Evolutionary conservation across 1,140 invertebrate genomes (phyloP).

Genomic region (Drosophila santomea): DNA sequence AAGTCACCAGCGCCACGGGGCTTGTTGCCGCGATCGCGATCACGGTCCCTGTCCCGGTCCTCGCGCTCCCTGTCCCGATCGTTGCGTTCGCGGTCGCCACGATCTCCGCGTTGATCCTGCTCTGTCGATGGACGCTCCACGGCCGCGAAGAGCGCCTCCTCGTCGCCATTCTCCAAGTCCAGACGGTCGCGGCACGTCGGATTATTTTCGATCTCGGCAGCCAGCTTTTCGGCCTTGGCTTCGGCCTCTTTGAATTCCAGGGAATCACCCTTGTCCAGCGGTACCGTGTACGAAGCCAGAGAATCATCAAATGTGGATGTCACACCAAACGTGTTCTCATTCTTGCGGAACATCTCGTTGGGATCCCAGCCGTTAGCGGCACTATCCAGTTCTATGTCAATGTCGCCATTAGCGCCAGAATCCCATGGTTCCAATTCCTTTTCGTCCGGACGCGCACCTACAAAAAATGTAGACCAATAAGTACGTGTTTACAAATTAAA

Average conservation of each 20-base stretch:
- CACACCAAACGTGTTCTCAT: slow-evolving; percentile 95
- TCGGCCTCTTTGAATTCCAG: slow-evolving; percentile 94
- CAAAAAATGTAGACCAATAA: background rate
- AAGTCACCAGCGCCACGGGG: slow-evolving; percentile 58
- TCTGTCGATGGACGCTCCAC: slow-evolving; percentile 86
- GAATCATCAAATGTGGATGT: slow-evolving; percentile 94
- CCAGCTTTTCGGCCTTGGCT: slow-evolving; percentile 93
- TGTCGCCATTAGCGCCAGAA: slow-evolving; percentile 87
- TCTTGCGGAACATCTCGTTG: slow-evolving; percentile 97
- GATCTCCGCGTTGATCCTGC: slow-evolving; percentile 52
- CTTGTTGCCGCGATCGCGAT: slow-evolving; percentile 75
- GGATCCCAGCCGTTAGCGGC: slow-evolving; percentile 96
- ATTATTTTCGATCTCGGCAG: slow-evolving; percentile 95
- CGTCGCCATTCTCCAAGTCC: slow-evolving; percentile 95
- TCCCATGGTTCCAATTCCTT: slow-evolving; percentile 96
- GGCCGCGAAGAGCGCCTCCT: slow-evolving; percentile 91
- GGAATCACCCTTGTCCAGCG: slow-evolving; percentile 92
- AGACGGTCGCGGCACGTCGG: slow-evolving; percentile 91
- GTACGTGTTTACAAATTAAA: background rate
- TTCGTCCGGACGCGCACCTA: slow-evolving; percentile 87
- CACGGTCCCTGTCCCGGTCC: slow-evolving; percentile 73
- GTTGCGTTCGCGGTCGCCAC: slow-evolving; percentile 62
- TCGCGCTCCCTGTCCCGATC: slow-evolving; percentile 72
- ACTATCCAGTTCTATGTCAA: slow-evolving; percentile 89
- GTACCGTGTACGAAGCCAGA: slow-evolving; percentile 94